Conservation (phyloP, 2,888 invertebrate species). For the Lasioglossum calceatum region DNA sequence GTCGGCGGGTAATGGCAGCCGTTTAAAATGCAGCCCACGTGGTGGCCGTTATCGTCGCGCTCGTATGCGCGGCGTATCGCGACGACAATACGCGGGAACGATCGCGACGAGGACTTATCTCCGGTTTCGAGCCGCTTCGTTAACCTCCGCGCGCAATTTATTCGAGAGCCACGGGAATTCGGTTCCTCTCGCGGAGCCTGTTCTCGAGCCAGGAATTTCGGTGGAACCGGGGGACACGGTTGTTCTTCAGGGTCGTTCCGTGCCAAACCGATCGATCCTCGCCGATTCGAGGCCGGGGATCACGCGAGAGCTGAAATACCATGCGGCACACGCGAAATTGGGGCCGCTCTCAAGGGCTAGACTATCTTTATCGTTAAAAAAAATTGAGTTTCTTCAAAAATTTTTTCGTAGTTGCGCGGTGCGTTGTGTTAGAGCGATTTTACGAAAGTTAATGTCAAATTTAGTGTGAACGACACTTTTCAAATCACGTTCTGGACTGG, state of each 20-base stretch:
- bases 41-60: background rate
- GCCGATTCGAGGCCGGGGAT: background rate
- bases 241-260: background rate
- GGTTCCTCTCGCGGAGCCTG: background rate
- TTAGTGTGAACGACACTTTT: background rate
- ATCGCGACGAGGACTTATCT: constrained; percentile 3
- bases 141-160: constrained; percentile 13
- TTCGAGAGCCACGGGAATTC: constrained; percentile 6
- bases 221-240: background rate
- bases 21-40: constrained; percentile 16
- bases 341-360: too few species aligned
- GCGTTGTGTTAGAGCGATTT: too few species aligned
- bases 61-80: constrained; percentile 14
- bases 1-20: background rate
- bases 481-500: too few species aligned
- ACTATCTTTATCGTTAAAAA: background rate
- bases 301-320: background rate
- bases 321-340: background rate
- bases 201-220: constrained; percentile 7
- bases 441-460: too few species aligned
- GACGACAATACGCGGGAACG: constrained; percentile 22
- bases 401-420: too few species aligned
- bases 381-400: too few species aligned
- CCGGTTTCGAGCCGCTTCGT: constrained; percentile 7
- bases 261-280: background rate